phyloP scores from a whole-genome alignment of 2,113 vertebrate genomes.

The Scopus umbretta region DNA sequence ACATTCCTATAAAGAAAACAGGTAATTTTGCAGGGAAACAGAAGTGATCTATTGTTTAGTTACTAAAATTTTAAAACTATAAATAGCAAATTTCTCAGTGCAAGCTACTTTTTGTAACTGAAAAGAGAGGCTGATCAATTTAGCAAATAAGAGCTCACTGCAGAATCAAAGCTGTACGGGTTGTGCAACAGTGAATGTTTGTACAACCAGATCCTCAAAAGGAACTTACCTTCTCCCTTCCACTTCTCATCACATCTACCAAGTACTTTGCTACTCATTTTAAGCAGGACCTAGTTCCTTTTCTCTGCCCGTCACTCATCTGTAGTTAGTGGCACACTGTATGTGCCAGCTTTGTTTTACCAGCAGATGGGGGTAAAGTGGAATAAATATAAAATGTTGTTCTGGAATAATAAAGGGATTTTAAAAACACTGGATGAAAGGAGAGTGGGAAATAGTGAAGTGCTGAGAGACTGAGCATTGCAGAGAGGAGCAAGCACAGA shows the following conservation, averaged over 20 bases:
- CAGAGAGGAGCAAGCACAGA: background rate
- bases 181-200: background rate
- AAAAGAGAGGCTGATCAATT: background rate
- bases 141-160: background rate
- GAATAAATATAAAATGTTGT: background rate
- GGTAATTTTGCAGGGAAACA: background rate
- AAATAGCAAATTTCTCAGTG: background rate
- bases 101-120: background rate
- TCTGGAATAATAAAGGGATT: background rate
- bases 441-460: background rate
- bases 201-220: background rate
- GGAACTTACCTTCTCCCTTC: background rate
- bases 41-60: background rate
- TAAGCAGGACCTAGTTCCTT: background rate
- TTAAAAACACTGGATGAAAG: background rate
- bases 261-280: background rate
- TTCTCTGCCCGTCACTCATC: background rate
- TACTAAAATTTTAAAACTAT: background rate
- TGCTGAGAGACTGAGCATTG: background rate
- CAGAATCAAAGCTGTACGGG: background rate
- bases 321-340: background rate
- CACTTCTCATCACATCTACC: background rate
- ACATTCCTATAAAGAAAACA: background rate
- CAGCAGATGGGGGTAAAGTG: slow-evolving; percentile 32
- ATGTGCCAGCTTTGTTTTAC: background rate